Evolutionary conservation across 2,888 invertebrate genomes (phyloP).

Genomic region (Embidobia sp.): DNA sequence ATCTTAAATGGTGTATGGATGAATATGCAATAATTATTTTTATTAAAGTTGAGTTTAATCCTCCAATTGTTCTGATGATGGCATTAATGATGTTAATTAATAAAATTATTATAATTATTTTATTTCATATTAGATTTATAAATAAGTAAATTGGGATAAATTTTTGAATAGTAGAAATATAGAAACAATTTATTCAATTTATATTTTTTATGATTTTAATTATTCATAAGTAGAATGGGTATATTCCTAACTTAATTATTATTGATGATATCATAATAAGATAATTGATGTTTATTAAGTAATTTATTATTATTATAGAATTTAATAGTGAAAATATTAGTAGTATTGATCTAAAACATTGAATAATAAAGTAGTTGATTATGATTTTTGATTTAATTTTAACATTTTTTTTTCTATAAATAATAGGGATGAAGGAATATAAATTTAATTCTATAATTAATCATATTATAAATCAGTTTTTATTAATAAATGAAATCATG

Average conservation of each 20-base stretch:
- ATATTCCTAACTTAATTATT: constrained; percentile 87
- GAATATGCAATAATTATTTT: constrained; percentile 85
- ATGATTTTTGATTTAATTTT: constrained; percentile 78
- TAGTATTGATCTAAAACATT: constrained; percentile 85
- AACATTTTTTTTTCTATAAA: constrained; percentile 83
- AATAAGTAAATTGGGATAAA: constrained; percentile 82
- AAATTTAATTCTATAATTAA: constrained; percentile 72
- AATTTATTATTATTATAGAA: neutral
- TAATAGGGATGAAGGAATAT: constrained; percentile 83
- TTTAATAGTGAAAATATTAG: constrained; percentile 81
- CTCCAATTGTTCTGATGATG: constrained; percentile 83
- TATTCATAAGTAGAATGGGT: constrained; percentile 86
- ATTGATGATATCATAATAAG: constrained; percentile 73
- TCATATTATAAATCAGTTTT: constrained; percentile 72
- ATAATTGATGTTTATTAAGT: constrained; percentile 71
- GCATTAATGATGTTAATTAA: constrained; percentile 83
- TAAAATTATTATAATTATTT: constrained; percentile 80
- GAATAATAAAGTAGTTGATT: constrained; percentile 82
- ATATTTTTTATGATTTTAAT: constrained; percentile 76
- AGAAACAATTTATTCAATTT: constrained; percentile 41
- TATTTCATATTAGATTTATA: constrained; percentile 82
- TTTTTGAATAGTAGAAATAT: constrained; percentile 75
- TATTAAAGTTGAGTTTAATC: constrained; percentile 83
- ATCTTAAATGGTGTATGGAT: constrained; percentile 85
- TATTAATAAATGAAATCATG: neutral